Base-by-base conservation (phyloP, 2,113 vertebrate species). In the Barnardius zonarius region DNA sequence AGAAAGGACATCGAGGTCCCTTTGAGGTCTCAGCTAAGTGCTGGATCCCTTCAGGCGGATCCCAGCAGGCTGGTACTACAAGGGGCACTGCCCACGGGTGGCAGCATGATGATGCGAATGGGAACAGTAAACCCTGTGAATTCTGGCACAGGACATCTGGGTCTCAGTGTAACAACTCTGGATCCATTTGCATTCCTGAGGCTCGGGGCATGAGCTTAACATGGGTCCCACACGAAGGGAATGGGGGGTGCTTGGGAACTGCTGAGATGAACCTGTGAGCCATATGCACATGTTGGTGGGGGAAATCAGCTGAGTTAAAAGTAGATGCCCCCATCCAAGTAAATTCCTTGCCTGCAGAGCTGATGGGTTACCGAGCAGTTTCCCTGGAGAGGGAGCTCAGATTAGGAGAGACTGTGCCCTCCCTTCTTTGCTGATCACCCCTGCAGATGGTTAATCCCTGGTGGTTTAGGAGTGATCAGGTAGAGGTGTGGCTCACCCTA, bases 241-340 rank as follows among this genome's bases (percentile, higher is more conserved):
- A 33, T 0, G 2, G 11, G 18, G 8, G 2, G 41, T 67, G 7
- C 30, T 88, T 0, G 1, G 27, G 43, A 51, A 27, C 33, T 74
- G 43, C 37, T 72, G 44, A 43, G 28, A 35, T 64, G 39, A 30
- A 73, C 20, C 49, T 44, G 16, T 48, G 27, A 80, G 22, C 12
- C 9, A 0, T 55, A 63, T 6, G 5, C 72, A 48, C 0, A 0
- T 46, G 19, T 12, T 13, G 28, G 33, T 10, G 37, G 13, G 7
- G 31, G 31, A 75, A 89, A 51, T 63, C 2, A 25, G 13, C 75
- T 0, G 2, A 44, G 37, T 54, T 49, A 70, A 43, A 54, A 61
- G 28, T 6, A 41, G 57, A 17, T 5, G 2, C 5, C 11, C 20
- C 25, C 16, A 17, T 46, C 30, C 66, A 1, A 1, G 30, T 61